Evolutionary conservation across 2,888 invertebrate genomes (phyloP), one percentile per base, ranked within the genome.

Genomic region (Hirtodrosophila trivittata): DNA sequence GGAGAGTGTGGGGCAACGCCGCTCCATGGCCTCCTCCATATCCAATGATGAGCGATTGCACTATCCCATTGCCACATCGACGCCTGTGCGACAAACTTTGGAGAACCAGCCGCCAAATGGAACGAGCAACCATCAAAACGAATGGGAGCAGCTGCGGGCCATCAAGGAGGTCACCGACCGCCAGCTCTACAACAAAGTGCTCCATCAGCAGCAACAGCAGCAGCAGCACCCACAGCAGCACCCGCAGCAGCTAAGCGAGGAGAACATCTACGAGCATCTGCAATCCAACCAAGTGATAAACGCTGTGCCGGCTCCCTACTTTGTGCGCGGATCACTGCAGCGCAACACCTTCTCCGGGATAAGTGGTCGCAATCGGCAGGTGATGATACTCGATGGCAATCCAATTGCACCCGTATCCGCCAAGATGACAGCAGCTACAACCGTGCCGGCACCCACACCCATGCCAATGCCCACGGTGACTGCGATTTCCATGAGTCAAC

Each of bases 121-220:
- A 33, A n/a, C 32, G n/a, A 43, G 45, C 51, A 59, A 16, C 10
- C 16, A 85, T 45, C 78, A 87, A 16, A 75, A 83, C 26, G 88
- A 90, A 21, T 91, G 90, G 90, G 88, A 86, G 7, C 85, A 88
- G 35, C 30, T 91, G 28, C 74, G 87, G n/a, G 89, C 90, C 42
- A 86, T 90, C 8, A 90, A 90, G 52, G 89, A 90, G 55, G 86
- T 87, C 30, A 89, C 89, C 6, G 91, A 91, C 69, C 78, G 87
- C 1, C 89, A 90, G 49, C 75, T 90, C 8, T 89, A 89, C 57
- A 73, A 86, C 58, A 87, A 86, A 63, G 85, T 89, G n/a, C 67
- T 89, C 14, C 87, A 88, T 21, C 88, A 87, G 42, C 88, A 87
- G 1, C 41, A 35, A 5, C 18, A 35, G 1, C 45, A 25, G 6